Conservation (phyloP, 2,113 vertebrate species). For the Rafetus swinhoei region DNA sequence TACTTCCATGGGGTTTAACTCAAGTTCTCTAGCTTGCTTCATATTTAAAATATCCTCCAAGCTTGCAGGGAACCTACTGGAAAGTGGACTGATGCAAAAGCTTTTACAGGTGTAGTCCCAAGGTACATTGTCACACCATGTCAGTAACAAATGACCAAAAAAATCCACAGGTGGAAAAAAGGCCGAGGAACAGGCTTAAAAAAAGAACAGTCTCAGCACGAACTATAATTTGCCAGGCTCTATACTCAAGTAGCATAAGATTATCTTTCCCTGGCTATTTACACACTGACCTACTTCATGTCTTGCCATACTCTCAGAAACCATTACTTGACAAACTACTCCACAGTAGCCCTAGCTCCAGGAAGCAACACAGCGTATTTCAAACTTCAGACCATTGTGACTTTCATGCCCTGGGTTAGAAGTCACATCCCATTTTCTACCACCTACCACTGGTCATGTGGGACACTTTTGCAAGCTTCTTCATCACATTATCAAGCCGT, state of each 20-base stretch:
- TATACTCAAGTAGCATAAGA: neutral
- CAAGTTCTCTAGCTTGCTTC: neutral
- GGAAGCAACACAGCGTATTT: accelerated
- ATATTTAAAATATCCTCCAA: neutral
- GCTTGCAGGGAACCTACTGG: neutral
- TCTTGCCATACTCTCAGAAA: neutral
- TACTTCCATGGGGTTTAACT: neutral
- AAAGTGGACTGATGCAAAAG: neutral
- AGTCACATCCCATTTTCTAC: neutral
- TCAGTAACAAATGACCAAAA: constrained; percentile 38
- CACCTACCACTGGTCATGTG: constrained; percentile 97
- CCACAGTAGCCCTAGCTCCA: neutral
- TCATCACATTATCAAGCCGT: constrained; percentile 96
- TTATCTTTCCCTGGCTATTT: neutral
- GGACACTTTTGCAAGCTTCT: constrained; percentile 97
- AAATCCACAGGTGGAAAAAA: constrained; percentile 57
- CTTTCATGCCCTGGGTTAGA: neutral
- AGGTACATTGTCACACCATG: neutral
- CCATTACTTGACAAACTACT: neutral
- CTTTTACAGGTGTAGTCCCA: neutral
- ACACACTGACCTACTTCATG: neutral
- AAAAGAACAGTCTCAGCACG: neutral
- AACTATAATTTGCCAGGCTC: constrained; percentile 27
- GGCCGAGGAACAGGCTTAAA: constrained; percentile 1
- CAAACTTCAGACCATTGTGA: accelerated